A percentile compares a stretch with the other conserved stretches of the same genome.
These are phyloP conservation scores for Lysiphlebus fabarum DNA, from an alignment of 1,140 invertebrate species.

Conservation along the genomic window DNA sequence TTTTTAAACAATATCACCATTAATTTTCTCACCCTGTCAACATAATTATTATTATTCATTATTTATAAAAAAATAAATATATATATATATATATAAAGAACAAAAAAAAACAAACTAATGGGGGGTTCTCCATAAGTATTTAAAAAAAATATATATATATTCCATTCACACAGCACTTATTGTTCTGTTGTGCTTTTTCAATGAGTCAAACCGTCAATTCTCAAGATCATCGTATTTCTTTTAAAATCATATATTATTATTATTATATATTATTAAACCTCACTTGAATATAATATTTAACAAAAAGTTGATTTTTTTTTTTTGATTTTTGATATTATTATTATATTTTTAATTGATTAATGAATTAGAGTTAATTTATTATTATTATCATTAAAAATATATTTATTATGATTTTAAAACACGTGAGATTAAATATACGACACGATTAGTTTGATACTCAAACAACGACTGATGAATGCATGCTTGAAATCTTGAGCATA, in stretches of 20 bases:
- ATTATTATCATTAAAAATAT: too few relatives aligned
- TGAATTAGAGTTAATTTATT: neutral
- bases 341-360: neutral
- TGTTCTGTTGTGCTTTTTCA: slow-evolving; percentile 10
- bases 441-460: slow-evolving; percentile 46
- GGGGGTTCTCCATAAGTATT: neutral
- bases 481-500: slow-evolving; percentile 32
- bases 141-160: neutral
- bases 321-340: too few relatives aligned
- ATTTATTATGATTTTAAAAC: slow-evolving; percentile 16
- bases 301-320: neutral
- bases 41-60: neutral
- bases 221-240: too few relatives aligned
- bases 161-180: slow-evolving; percentile 12
- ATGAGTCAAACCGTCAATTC: slow-evolving; percentile 21
- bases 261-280: slow-evolving; percentile 1
- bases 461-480: slow-evolving; percentile 48
- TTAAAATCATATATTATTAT: too few relatives aligned
- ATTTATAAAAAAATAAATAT: neutral
- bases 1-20: neutral
- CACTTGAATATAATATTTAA: neutral
- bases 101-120: neutral
- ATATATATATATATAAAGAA: too few relatives aligned
- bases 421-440: slow-evolving; percentile 29
- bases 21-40: neutral